Evolutionary conservation across 2,113 vertebrate genomes (phyloP).

Genomic region (Bujurquina vittata): DNA sequence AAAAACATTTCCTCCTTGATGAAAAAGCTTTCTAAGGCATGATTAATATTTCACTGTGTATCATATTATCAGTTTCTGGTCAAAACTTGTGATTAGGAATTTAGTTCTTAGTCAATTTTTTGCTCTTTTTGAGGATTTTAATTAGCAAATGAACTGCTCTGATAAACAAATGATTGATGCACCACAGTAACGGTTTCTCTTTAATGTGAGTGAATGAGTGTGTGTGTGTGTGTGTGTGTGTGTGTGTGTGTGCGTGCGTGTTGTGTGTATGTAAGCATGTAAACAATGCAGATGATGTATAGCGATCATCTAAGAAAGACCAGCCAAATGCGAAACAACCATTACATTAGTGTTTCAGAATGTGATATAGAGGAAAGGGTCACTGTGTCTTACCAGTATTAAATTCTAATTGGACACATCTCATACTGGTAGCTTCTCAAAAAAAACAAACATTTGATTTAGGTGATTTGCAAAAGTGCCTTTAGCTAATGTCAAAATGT

Average conservation of each 20-base stretch:
- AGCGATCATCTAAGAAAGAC: slow-evolving; percentile 62
- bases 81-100: slow-evolving; percentile 87
- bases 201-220: slow-evolving; percentile 65
- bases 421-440: slow-evolving; percentile 73
- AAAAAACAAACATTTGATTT: slow-evolving; percentile 58
- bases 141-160: slow-evolving; percentile 93
- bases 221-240: slow-evolving; percentile 10
- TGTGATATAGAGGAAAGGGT: slow-evolving; percentile 60
- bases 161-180: slow-evolving; percentile 91
- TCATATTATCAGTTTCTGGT: slow-evolving; percentile 72
- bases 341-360: slow-evolving; percentile 75
- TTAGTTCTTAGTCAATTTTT: slow-evolving; percentile 87
- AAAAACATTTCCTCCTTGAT: slow-evolving; percentile 18
- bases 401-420: slow-evolving; percentile 75
- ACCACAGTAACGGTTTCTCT: slow-evolving; percentile 78
- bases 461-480: slow-evolving; percentile 41
- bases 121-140: slow-evolving; percentile 85
- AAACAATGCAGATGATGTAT: slow-evolving; percentile 71
- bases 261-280: slow-evolving; percentile 64
- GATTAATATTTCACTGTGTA: slow-evolving; percentile 80
- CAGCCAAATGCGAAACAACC: slow-evolving; percentile 67
- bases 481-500: slow-evolving; percentile 55
- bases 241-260: slow-evolving; percentile 61
- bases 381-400: slow-evolving; percentile 68
- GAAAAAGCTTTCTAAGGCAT: slow-evolving; percentile 43